Evolutionary conservation across 2,888 invertebrate species (phyloP).

Genomic region (Cantharis lateralis): DNA sequence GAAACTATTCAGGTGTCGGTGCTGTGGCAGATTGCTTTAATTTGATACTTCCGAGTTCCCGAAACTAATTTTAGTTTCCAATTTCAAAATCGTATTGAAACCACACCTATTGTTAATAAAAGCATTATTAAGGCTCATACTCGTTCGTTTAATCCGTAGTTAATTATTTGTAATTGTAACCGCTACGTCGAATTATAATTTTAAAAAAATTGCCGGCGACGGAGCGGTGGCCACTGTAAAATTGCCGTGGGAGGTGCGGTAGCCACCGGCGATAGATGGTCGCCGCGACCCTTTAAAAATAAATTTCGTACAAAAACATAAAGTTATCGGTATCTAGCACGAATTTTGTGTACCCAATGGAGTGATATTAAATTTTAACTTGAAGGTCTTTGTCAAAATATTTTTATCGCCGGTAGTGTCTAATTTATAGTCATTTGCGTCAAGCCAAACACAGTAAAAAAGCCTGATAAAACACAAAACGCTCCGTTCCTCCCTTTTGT

Average conservation of each 20-base stretch:
- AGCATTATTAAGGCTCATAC: neutral
- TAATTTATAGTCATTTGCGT: constrained; percentile 1
- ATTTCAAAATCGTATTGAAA: constrained; percentile 17
- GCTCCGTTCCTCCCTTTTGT: constrained; percentile 1
- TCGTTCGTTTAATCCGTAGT: neutral
- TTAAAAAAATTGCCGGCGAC: neutral
- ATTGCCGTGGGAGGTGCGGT: neutral
- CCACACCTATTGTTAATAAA: constrained; percentile 6
- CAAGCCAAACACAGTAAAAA: constrained; percentile 3
- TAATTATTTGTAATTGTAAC: neutral
- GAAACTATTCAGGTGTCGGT: constrained; percentile 26
- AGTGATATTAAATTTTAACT: neutral
- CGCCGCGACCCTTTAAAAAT: neutral
- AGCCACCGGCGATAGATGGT: too few relatives aligned
- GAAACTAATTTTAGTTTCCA: constrained; percentile 25
- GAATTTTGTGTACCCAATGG: neutral
- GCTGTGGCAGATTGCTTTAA: constrained; percentile 28
- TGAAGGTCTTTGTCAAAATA: neutral
- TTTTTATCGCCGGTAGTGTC: neutral
- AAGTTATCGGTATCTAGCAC: neutral
- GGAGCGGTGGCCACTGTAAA: neutral
- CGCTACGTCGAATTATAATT: neutral
- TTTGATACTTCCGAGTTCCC: constrained; percentile 20
- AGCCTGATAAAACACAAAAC: constrained; percentile 1
- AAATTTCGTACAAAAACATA: neutral